Percentiles rank a stretch among this genome's conserved stretches.
Conservation (phyloP, 2,797 vertebrate genomes). For the Orestias chungarensis region DNA sequence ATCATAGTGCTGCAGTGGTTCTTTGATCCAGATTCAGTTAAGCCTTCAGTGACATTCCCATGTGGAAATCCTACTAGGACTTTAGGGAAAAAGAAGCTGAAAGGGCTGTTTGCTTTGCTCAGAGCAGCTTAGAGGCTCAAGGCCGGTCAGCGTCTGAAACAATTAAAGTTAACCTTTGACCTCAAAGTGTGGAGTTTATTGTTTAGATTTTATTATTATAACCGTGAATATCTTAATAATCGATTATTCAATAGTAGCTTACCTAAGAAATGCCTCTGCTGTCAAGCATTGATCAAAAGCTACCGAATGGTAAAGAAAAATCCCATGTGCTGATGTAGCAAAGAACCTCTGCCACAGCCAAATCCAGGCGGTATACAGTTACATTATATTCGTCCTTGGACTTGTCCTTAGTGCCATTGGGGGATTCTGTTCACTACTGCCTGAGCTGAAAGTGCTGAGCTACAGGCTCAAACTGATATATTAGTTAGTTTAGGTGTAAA, state of each 20-base stretch:
- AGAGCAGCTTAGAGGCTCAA: slow-evolving; percentile 19
- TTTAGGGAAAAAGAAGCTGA: slow-evolving; percentile 37
- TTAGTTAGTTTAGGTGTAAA: not conserved
- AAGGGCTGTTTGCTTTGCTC: slow-evolving; percentile 1
- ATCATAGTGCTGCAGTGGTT: slow-evolving; percentile 13
- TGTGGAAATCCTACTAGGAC: slow-evolving; percentile 38
- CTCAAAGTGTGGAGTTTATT: not conserved
- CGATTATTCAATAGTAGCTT: not conserved
- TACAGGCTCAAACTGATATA: not conserved
- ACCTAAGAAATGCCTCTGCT: not conserved
- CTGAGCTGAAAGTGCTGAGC: not conserved
- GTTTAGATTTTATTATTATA: not conserved
- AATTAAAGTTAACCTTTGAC: slow-evolving; percentile 20
- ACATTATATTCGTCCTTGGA: slow-evolving; percentile 3
- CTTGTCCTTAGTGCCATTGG: not conserved
- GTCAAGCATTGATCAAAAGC: not conserved
- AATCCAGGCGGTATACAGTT: not conserved
- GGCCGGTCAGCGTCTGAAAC: slow-evolving; percentile 5
- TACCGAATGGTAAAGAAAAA: not conserved
- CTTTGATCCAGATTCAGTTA: slow-evolving; percentile 8
- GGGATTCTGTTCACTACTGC: slow-evolving; percentile 1
- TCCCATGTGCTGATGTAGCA: not conserved
- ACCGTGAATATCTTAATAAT: not conserved
- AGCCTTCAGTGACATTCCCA: slow-evolving; percentile 31
- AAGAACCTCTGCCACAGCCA: not conserved